Evolutionary conservation across 2,888 invertebrate species (phyloP).

Genomic region (Drymonia ruficornis): DNA sequence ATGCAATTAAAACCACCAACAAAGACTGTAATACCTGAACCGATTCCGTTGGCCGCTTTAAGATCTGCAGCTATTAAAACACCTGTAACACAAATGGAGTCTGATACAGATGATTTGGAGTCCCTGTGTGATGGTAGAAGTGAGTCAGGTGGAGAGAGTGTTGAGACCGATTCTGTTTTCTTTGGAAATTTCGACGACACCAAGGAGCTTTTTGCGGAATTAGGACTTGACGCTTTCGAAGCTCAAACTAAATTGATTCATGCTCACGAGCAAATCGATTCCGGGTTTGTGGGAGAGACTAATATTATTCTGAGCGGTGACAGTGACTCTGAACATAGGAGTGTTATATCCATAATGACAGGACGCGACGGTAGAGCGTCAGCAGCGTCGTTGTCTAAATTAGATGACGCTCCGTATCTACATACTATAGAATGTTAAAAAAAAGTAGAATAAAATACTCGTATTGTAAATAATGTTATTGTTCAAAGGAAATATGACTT

Average conservation of each 20-base stretch:
- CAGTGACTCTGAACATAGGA: slow-evolving; percentile 78
- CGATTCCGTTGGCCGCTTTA: slow-evolving; percentile 42
- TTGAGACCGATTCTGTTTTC: slow-evolving; percentile 94
- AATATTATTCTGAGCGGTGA: slow-evolving; percentile 79
- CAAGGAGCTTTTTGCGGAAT: slow-evolving; percentile 70
- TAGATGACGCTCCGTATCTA: slow-evolving; percentile 67
- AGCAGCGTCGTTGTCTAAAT: slow-evolving; percentile 60
- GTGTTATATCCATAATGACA: slow-evolving; percentile 78
- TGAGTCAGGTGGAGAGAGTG: slow-evolving; percentile 94
- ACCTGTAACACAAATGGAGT: slow-evolving; percentile 68
- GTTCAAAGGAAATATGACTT: background rate
- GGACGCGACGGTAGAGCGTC: slow-evolving; percentile 69
- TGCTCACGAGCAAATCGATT: slow-evolving; percentile 73
- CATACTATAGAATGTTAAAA: slow-evolving; percentile 72
- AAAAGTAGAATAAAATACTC: slow-evolving; percentile 19
- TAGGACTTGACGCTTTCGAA: slow-evolving; percentile 62
- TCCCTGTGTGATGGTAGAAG: slow-evolving; percentile 91
- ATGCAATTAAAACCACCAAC: slow-evolving; percentile 72
- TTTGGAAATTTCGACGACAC: slow-evolving; percentile 88
- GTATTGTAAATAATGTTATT: slow-evolving; percentile 31
- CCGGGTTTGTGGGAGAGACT: slow-evolving; percentile 76
- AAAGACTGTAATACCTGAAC: slow-evolving; percentile 54
- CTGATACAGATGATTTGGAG: slow-evolving; percentile 90
- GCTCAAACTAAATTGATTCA: slow-evolving; percentile 50
- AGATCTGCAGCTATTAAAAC: slow-evolving; percentile 52